Evolutionary conservation across 1,140 invertebrate species (phyloP), one percentile per base, ranked within the genome.

Genomic region (Drosophila auraria): DNA sequence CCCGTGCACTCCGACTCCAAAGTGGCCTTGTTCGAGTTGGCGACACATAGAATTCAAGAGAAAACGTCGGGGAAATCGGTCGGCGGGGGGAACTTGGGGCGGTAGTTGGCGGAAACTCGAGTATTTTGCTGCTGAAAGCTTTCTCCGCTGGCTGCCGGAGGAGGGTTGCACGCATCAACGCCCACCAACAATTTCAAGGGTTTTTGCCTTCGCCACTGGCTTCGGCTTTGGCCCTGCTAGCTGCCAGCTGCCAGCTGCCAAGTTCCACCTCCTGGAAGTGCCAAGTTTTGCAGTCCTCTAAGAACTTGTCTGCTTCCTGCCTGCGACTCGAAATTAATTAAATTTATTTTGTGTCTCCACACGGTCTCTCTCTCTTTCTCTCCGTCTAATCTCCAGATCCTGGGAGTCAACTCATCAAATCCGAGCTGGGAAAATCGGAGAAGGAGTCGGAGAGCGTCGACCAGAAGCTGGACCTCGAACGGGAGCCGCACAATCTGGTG

Each of bases 361-460:
- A 87, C 59, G 63, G 40, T 38, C 64, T 68, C 59, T 5, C 11
- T 15, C 61, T 38, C 33, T 23, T 7, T 38, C 17, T 5, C 36
- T 53, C 12, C 14, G 14, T 82, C 73, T 63, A 77, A 89, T 82
- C 86, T 25, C 2, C 56, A 91, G 89, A 91, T 87, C 64, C 78
- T 17, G 69, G 72, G 57, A 82, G 82, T 77, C 89, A 91, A 51
- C 89, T 80, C 49, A 83, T 91, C 62, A 91, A 91, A 92, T 94
- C 95, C 6, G 96, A 96, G 91, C 94, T 95, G 62, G 93, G 94
- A 71, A 95, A 95, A 61, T 94, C 94, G 66, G 94, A 94, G 60
- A 94, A 94, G 78, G 94, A 89, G 20, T 53, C 68, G 78, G 86
- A 94, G 42, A 78, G 74, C 44, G 54, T 40, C 20, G 83, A 81